A percentile compares a stretch with the other conserved stretches of the same genome.
Evolutionary conservation across 2,797 vertebrate species (phyloP).

Genomic region (Clarias pachynema): DNA sequence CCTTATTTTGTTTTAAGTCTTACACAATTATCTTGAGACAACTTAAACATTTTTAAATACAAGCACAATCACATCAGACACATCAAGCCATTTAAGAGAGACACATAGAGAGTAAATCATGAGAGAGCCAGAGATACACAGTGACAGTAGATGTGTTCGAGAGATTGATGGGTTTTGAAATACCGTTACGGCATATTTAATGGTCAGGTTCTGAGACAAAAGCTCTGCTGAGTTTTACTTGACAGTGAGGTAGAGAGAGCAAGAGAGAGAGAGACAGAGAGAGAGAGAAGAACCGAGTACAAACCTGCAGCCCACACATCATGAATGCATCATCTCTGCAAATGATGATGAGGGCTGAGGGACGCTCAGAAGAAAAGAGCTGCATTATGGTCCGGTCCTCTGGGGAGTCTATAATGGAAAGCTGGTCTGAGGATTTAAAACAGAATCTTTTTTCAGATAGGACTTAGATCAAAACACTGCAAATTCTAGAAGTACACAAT

Average conservation of each 20-base stretch:
- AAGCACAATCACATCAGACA: background rate
- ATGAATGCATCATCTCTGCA: slow-evolving; percentile 46
- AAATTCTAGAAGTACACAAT: slow-evolving; percentile 44
- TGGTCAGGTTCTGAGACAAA: slow-evolving; percentile 20
- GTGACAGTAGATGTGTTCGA: background rate
- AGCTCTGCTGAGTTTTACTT: background rate
- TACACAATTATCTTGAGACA: background rate
- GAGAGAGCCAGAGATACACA: background rate
- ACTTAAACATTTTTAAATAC: background rate
- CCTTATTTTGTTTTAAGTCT: background rate
- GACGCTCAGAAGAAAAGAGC: slow-evolving; percentile 65
- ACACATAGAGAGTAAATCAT: background rate
- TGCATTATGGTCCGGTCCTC: slow-evolving; percentile 66
- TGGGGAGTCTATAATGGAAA: slow-evolving; percentile 72
- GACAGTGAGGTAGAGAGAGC: background rate
- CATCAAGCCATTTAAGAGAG: background rate
- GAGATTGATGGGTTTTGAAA: slow-evolving; percentile 37
- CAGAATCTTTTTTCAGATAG: slow-evolving; percentile 57
- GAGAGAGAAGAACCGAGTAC: background rate
- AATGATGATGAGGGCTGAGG: slow-evolving; percentile 59
- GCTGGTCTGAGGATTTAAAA: slow-evolving; percentile 59
- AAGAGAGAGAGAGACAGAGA: background rate
- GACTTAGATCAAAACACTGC: slow-evolving; percentile 32
- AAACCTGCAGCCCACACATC: slow-evolving; percentile 58
- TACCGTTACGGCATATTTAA: slow-evolving; percentile 34